Evolutionary conservation across 2,113 vertebrate species (phyloP), one percentile per base, ranked within the genome.

Genomic region (Kryptolebias marmoratus): DNA sequence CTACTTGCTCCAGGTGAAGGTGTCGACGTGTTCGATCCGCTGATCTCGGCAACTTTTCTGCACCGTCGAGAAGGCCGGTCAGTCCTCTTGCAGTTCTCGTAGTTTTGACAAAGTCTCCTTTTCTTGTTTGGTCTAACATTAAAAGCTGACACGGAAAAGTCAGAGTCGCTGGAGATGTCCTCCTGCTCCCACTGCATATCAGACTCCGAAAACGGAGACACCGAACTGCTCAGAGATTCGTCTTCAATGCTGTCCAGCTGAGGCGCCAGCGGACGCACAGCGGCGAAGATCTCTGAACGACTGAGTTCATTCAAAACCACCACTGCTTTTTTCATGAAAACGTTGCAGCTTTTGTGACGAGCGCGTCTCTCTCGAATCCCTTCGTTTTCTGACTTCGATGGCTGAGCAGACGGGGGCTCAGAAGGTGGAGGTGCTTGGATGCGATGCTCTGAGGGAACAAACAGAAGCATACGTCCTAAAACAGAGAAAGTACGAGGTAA

Each of bases 291-390:
- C 58, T 16, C 0, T 5, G 14, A 1, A 2, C 0, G 3, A 60
- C 62, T 10, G 45, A 89, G 75, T 60, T 58, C 82, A 5, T 12
- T 82, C 62, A 91, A 44, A 18, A 63, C 60, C 49, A 91, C 85
- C 3, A 78, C 61, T 5, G 69, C 48, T 27, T 68, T 2, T 28
- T 32, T 78, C 1, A 6, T 73, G 7, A 9, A 36, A 59, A 1
- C 0, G 5, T 1, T 2, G 2, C 0, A 7, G 12, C 0, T 0
- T 4, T 27, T 57, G 53, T 30, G 27, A 10, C 22, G 5, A 7
- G 53, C 1, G 0, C 7, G 9, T 54, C 14, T 14, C 10, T 27
- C 27, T 1, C 9, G 28, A 11, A 28, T 50, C 8, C 64, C 11
- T 7, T n/a, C 57, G n/a, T 49, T 4, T n/a, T 2, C 8, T 15